Evolutionary conservation across 1,140 invertebrate genomes (phyloP).

Genomic region (Caenorhabditis latens): DNA sequence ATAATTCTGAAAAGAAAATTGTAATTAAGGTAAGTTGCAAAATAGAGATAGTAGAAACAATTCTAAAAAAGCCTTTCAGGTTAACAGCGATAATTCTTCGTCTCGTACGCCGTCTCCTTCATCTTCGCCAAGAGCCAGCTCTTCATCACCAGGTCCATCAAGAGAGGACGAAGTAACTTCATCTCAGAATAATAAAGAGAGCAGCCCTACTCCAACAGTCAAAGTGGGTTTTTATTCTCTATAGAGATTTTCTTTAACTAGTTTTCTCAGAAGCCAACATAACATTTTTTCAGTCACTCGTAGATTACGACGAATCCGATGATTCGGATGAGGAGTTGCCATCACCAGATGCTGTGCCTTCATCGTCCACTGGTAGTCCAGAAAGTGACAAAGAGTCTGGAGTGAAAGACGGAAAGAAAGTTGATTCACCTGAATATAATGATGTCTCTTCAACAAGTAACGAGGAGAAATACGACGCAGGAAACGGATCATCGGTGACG

Average conservation of each 20-base stretch:
- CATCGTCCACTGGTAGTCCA: slow-evolving; percentile 59
- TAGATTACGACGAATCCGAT: slow-evolving; percentile 62
- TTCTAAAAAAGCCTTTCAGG: slow-evolving; percentile 58
- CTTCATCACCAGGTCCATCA: slow-evolving; percentile 32
- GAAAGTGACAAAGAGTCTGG: slow-evolving; percentile 13
- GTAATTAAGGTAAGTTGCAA: slow-evolving; percentile 50
- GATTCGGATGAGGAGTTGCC: slow-evolving; percentile 54
- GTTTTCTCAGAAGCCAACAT: too few relatives aligned
- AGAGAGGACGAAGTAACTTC: slow-evolving; percentile 65
- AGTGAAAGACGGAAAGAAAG: slow-evolving; percentile 42
- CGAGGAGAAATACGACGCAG: slow-evolving; percentile 28
- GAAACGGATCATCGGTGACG: slow-evolving; percentile 3
- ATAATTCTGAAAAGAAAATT: slow-evolving; percentile 43
- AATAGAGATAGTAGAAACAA: background rate
- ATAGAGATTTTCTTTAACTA: background rate
- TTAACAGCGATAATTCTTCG: slow-evolving; percentile 54
- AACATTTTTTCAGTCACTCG: slow-evolving; percentile 49
- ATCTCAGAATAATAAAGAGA: slow-evolving; percentile 56
- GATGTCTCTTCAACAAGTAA: slow-evolving; percentile 33
- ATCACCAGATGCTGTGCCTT: slow-evolving; percentile 57
- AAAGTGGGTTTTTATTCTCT: slow-evolving; percentile 4
- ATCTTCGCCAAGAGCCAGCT: slow-evolving; percentile 18
- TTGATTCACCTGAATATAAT: slow-evolving; percentile 40
- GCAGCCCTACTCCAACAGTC: slow-evolving; percentile 32
- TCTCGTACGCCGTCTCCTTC: slow-evolving; percentile 58